These are phyloP conservation scores for Caenorhabditis parvicauda DNA, from an alignment of 2,888 invertebrate species.

Conservation along the genomic window DNA sequence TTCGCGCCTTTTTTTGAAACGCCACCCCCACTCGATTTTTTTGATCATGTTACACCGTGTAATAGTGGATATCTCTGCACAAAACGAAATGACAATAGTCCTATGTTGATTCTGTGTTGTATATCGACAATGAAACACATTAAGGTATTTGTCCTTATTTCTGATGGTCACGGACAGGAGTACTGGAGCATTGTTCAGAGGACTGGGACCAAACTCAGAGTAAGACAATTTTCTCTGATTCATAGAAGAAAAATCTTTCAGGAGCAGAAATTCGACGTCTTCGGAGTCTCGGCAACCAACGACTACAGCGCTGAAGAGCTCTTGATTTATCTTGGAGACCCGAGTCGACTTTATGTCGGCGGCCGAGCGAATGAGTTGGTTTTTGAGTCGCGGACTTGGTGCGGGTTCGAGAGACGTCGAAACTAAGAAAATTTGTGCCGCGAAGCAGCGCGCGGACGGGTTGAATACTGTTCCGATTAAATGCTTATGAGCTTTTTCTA, in stretches of 20 bases:
- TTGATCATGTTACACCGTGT: no score
- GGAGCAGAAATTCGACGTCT: conserved; percentile 27
- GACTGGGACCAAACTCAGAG: conserved; percentile 24
- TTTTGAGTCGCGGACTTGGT: conserved; percentile 1
- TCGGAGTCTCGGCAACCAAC: conserved; percentile 38
- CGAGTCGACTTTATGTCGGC: conserved; percentile 40
- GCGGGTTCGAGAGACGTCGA: no score
- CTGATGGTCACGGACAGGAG: conserved; percentile 55
- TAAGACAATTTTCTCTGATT: not conserved
- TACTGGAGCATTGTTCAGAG: conserved; percentile 33
- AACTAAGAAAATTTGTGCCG: no score
- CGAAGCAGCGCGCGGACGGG: no score
- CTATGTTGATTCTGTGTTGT: no score
- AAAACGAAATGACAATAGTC: no score
- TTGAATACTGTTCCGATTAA: no score
- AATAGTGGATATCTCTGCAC: no score
- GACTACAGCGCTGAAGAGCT: conserved; percentile 45
- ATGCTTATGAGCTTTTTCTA: not conserved
- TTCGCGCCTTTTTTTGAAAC: no score
- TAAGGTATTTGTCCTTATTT: conserved; percentile 42
- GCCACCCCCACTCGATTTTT: no score
- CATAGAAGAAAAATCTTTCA: not conserved
- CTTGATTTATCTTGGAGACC: conserved; percentile 39
- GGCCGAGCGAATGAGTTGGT: conserved; percentile 8
- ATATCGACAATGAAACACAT: no score